Evolutionary conservation across 2,113 vertebrate species (phyloP), one percentile per base, ranked within the genome.

Genomic region (Oostethus manadensis): DNA sequence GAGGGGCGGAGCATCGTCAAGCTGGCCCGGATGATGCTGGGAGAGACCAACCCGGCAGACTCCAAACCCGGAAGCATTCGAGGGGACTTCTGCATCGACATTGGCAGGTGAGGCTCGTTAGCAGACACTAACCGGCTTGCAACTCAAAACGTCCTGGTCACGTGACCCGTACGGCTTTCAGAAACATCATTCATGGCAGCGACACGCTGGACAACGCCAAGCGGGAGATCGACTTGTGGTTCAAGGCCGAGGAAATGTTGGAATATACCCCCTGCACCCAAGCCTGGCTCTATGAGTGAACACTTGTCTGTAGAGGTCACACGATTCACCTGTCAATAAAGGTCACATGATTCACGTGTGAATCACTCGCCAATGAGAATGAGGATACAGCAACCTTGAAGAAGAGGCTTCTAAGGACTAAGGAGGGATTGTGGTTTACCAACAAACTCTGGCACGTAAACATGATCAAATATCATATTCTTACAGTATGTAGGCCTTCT

Each of bases 141-240:
- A 4, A 33, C 8, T 5, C 29, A 33, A 33, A 1, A 8, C 7
- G n/a, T 17, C 18, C 18, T n/a, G 44, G 38, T 42, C 38, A 42
- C 38, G 13, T 42, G 38, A 42, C 47, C 29, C 5, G 29, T 7
- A 4, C 29, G 5, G 23, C 29, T 8, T 26, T 1, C 82, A 99
- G 95, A 85, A 99, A 99, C 90, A 94, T 98, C 88, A 93, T 98
- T 79, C 97, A 99, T 0, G 96, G 96, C 84, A 99, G 97, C 0
- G 97, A 99, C 81, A 95, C 97, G 0, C 89, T 96, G 17, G 90
- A 93, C 21, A 98, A 93, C 0, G 96, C 97, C 0, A 92, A 95
- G 73, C 92, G 79, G 10, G 96, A 99, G 86, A 88, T 97, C 22
- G 79, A 2, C 55, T 88, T 98, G 64, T 99, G 96, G 96, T 99